Evolutionary conservation across 1,140 invertebrate genomes (phyloP).

Genomic region (Drosophila sp.): DNA sequence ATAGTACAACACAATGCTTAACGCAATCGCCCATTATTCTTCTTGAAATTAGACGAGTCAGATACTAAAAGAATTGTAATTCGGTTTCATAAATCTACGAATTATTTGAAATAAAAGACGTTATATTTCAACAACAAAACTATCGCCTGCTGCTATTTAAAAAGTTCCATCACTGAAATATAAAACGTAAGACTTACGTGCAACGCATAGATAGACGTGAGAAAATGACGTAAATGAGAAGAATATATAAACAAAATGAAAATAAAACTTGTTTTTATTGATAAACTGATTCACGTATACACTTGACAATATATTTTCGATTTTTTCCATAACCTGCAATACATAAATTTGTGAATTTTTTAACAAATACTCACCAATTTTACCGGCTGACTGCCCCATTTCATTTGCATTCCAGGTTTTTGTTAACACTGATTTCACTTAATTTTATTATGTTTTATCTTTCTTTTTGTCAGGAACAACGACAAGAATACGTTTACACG

Average conservation of each 20-base stretch:
- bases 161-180: constrained; percentile 43
- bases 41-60: not conserved
- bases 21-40: constrained; percentile 18
- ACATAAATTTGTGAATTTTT: not conserved
- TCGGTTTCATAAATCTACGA: constrained; percentile 14
- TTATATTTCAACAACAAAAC: constrained; percentile 8
- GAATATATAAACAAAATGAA: no score
- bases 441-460: constrained; percentile 13
- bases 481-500: constrained; percentile 38
- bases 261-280: no score
- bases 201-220: no score
- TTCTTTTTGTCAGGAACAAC: constrained; percentile 23
- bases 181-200: not conserved
- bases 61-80: constrained; percentile 1
- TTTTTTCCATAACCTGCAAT: no score
- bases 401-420: constrained; percentile 16
- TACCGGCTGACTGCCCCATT: constrained; percentile 79
- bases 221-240: no score
- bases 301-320: no score
- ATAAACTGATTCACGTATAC: no score
- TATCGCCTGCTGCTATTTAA: not conserved
- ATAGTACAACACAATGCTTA: constrained; percentile 29
- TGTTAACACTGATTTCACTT: constrained; percentile 32
- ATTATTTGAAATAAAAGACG: not conserved
- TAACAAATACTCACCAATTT: constrained; percentile 73